Conservation (phyloP, 2,888 invertebrate genomes). For the Meiosimyza decipiens region DNA sequence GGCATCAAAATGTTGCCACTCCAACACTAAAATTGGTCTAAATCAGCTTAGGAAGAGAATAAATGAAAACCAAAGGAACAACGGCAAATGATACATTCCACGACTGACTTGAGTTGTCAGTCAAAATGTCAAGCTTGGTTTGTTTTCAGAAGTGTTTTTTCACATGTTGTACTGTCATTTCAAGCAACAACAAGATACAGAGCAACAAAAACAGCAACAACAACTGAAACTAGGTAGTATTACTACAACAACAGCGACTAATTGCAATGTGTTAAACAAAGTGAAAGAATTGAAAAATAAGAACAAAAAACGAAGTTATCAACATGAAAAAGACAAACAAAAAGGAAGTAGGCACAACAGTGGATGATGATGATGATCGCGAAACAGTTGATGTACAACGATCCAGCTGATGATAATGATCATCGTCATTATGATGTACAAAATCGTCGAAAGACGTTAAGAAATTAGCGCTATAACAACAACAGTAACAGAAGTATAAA, state of each 20-base stretch:
- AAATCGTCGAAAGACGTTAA: conserved; percentile 27
- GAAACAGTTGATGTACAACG: conserved; percentile 4
- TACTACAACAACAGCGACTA: conserved; percentile 43
- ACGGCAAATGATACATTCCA: no score
- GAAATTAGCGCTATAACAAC: conserved; percentile 6
- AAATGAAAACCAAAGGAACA: not conserved
- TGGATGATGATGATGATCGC: conserved; percentile 7
- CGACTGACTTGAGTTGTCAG: conserved; percentile 44
- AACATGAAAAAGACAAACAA: conserved; percentile 12
- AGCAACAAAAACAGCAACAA: conserved; percentile 36
- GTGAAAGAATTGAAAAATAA: conserved; percentile 35
- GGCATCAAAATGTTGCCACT: conserved; percentile 23
- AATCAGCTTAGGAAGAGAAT: conserved; percentile 2
- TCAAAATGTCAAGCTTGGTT: conserved; percentile 48
- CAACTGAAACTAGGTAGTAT: not conserved
- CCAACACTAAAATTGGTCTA: conserved; percentile 29
- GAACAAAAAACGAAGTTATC: conserved; percentile 15
- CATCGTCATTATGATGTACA: not conserved
- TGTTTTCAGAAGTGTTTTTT: conserved; percentile 51
- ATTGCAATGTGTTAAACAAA: conserved; percentile 49
- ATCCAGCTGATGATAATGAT: conserved; percentile 5
- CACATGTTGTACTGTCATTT: conserved; percentile 50
- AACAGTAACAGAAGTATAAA: conserved; percentile 6
- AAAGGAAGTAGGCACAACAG: not conserved
- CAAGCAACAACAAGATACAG: conserved; percentile 32